Evolutionary conservation across 2,113 vertebrate genomes (phyloP), one percentile per base, ranked within the genome.

Genomic region (Pluvialis apricaria): DNA sequence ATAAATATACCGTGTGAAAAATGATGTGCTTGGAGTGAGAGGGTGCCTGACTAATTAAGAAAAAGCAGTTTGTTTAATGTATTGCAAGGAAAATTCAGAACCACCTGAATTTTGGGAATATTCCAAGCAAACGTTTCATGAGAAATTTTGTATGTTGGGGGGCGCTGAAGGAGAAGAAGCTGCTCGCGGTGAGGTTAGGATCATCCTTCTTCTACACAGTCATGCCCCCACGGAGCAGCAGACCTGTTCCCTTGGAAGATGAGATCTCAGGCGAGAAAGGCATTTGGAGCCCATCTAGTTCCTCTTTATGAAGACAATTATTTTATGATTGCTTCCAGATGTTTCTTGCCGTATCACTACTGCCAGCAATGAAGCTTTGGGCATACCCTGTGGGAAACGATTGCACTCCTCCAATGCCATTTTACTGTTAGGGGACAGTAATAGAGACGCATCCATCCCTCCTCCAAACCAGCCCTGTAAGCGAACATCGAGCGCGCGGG

Each of bases 401-500:
- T 8, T 3, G 15, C 3, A 0, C 45, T 29, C 52, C 17, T 51
- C 28, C 18, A 16, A 49, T 58, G 51, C 5, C 51, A 31, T 7
- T 14, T 54, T 22, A 8, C 11, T 32, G 34, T 32, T 5, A 28
- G 25, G 40, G 15, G 3, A 32, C 11, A n/a, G 45, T 25, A 18
- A 28, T 7, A 14, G 31, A 40, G 12, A 38, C 20, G 20, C 36
- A 32, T 24, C 61, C 36, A 45, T 3, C 54, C 49, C 55, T 16
- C 5, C 47, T 15, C 52, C 79, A 78, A 9, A 57, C 15, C 55
- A 45, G 29, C 3, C 51, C 40, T 21, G 51, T 10, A 40, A 60
- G 72, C 0, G 1, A n/a, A 19, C 8, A 3, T 0, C 1, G 18
- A 34, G 10, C 22, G 15, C 22, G 25, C 1, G 1, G 38, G 54